Conservation (phyloP, 2,113 vertebrate genomes). For the Diglossa brunneiventris region DNA sequence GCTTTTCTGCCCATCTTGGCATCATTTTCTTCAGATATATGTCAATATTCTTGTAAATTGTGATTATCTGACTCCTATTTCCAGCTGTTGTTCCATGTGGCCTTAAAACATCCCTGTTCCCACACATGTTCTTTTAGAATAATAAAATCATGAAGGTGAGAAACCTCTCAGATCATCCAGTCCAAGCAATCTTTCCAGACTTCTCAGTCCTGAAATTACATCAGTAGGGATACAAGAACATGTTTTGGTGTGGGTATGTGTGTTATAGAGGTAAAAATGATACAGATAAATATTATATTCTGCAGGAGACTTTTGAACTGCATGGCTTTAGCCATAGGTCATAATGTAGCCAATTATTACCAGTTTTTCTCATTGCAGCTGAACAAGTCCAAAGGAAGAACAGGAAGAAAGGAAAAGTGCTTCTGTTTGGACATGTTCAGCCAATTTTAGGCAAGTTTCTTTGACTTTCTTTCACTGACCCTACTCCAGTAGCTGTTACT, state of each 20-base stretch:
- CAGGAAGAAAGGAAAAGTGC: not conserved
- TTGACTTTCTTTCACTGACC: not conserved
- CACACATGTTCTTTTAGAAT: not conserved
- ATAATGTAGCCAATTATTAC: not conserved
- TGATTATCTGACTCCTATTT: not conserved
- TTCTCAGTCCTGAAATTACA: not conserved
- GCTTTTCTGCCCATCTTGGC: not conserved
- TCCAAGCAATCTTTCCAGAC: not conserved
- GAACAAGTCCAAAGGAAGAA: not conserved
- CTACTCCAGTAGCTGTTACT: not conserved
- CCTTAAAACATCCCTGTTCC: not conserved
- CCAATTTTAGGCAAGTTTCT: not conserved
- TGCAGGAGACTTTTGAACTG: not conserved
- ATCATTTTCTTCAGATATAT: not conserved
- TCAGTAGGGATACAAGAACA: not conserved
- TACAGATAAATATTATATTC: not conserved
- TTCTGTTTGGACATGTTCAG: not conserved
- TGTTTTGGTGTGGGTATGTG: not conserved
- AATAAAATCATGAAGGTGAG: not conserved
- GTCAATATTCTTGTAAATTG: not conserved
- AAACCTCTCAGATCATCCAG: not conserved
- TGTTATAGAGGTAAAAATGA: not conserved
- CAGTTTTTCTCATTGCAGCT: not conserved
- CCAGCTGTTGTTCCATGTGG: not conserved
- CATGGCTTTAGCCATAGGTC: not conserved